A percentile compares a stretch with the other conserved stretches of the same genome.
These are phyloP conservation scores for Ptychoptera albimana DNA, from an alignment of 2,888 invertebrate genomes.

Conservation along the genomic window DNA sequence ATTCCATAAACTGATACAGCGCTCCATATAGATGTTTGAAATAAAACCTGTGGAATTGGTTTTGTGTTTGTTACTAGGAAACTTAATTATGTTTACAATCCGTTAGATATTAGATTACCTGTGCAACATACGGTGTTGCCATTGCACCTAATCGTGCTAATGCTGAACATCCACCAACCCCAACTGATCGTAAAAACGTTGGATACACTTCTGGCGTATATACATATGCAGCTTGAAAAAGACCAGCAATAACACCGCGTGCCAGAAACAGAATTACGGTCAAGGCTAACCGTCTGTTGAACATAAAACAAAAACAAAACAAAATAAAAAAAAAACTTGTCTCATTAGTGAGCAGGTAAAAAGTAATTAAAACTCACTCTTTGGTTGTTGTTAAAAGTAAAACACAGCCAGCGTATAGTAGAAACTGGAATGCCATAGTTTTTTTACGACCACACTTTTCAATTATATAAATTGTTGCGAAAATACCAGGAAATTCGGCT, in stretches of 20 bases:
- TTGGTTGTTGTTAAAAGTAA: slow-evolving; percentile 57
- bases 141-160: slow-evolving; percentile 86
- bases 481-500: slow-evolving; percentile 86
- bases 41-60: too few relatives aligned
- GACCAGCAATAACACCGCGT: slow-evolving; percentile 81
- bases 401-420: slow-evolving; percentile 63
- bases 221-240: slow-evolving; percentile 90
- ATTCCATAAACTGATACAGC: slow-evolving; percentile 44
- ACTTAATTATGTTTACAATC: too few relatives aligned
- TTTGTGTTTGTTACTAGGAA: slow-evolving; percentile 21
- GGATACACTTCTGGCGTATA: slow-evolving; percentile 95
- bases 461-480: slow-evolving; percentile 76
- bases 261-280: slow-evolving; percentile 77
- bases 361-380: slow-evolving; percentile 36
- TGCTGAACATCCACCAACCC: slow-evolving; percentile 84
- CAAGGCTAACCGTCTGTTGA: slow-evolving; percentile 51
- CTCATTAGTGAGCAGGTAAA: slow-evolving; percentile 1
- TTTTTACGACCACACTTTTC: slow-evolving; percentile 80
- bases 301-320: slow-evolving; percentile 10
- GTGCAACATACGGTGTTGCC: slow-evolving; percentile 86
- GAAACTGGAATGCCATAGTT: slow-evolving; percentile 87
- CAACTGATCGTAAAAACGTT: slow-evolving; percentile 71
- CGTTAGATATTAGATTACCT: too few relatives aligned
- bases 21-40: slow-evolving; percentile 37
- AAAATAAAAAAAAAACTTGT: slow-evolving; percentile 1